Base-by-base conservation (phyloP, 2,888 invertebrate species). In the Chloroclysta siterata region DNA sequence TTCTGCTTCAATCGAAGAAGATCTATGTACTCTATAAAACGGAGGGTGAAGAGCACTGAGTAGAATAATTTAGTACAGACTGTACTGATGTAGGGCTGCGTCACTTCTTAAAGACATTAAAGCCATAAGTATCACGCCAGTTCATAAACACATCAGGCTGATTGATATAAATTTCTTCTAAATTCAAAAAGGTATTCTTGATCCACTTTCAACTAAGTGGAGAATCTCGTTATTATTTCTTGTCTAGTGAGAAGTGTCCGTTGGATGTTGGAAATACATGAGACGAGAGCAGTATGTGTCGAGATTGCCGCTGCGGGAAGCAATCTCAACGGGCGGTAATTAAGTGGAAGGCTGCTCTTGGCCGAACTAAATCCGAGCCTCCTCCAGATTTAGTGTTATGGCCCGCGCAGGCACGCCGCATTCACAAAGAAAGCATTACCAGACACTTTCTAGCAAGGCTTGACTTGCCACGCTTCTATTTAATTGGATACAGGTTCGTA, bases 341-440 rank as follows among this genome's bases (percentile, higher is more conserved):
- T 90, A 90, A 90, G 82, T 83, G 82, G 77, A 77, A 71, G 76
- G 77, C 75, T 66, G 78, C 74, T 78, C 78, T 78, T 78, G 64
- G 67, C 74, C 77, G 74, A 75, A 80, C 88, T 88, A 89, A 89
- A 89, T 86, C 89, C 79, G 73, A 78, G 78, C 79, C 83, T 84
- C 75, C 81, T 80, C 94, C 94, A 84, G 88, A 91, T 92, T 91
- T 90, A 91, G 83, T 88, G 89, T 90, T 90, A 90, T 89, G 73
- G 87, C 83, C 77, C 71, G 75, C 73, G 72, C 82, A 85, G 86
- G 81, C 79, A 79, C 80, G 78, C 82, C 77, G 79, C 22, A 36
- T 52, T 48, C 48, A 60, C 55, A 44, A 42, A 28, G 60, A 60
- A 64, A 60, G 28, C 64, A 39, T 13, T 39, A 14, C n/a, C 44